A percentile compares a stretch with the other conserved stretches of the same genome.
Conservation (phyloP, 2,888 invertebrate genomes). For the Aphrophora alni region DNA sequence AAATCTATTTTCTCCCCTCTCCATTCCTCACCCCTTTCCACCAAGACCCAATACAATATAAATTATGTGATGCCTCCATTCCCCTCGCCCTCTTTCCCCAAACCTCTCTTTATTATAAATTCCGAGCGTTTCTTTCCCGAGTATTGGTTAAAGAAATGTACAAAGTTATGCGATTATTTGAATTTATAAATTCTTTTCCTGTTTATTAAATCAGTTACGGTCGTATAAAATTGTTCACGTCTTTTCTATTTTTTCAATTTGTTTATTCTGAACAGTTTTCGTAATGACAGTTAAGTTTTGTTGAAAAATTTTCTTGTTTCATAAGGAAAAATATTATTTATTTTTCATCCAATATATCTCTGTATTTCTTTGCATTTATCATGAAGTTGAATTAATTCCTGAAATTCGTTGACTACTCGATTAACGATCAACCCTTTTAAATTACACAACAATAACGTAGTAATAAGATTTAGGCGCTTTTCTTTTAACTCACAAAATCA, state of each 20-base stretch:
- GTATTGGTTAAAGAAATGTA: conserved; percentile 5
- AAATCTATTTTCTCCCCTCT: background rate
- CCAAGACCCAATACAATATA: background rate
- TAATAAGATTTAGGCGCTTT: too few relatives aligned
- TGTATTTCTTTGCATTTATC: too few relatives aligned
- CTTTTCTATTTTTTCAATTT: background rate
- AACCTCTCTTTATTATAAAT: conserved; percentile 6
- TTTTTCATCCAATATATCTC: background rate
- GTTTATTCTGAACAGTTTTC: background rate
- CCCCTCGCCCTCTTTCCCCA: background rate
- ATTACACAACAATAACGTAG: too few relatives aligned
- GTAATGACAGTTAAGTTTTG: background rate
- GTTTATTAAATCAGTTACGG: conserved; percentile 6
- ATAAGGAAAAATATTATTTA: background rate
- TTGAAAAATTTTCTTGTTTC: background rate
- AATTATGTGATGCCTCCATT: background rate
- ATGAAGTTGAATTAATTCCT: too few relatives aligned
- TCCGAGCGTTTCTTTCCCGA: background rate
- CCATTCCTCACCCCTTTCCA: background rate
- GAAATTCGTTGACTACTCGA: too few relatives aligned
- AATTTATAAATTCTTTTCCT: conserved; percentile 4
- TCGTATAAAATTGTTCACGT: background rate
- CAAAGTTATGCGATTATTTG: conserved; percentile 9
- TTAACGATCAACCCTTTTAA: too few relatives aligned
- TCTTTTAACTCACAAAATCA: too few relatives aligned